Conservation (phyloP, 2,797 vertebrate species). For the Tokudaia tokunoshimensis region DNA sequence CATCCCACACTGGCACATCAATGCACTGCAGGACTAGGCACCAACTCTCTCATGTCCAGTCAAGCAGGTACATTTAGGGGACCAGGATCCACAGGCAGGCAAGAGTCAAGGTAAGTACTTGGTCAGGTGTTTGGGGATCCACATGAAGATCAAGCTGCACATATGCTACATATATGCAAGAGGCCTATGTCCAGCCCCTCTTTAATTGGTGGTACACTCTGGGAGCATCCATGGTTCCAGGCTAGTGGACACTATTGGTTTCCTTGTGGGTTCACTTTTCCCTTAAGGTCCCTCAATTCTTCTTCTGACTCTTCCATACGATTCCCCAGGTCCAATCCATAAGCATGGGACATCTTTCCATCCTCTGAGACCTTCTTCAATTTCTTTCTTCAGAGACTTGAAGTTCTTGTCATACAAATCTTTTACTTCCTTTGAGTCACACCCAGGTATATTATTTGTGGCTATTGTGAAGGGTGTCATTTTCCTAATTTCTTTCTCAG, state of each 20-base stretch:
- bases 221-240: not conserved
- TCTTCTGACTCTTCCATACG: not conserved
- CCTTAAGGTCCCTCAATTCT: not conserved
- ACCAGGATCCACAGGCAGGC: not conserved
- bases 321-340: not conserved
- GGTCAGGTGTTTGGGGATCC: not conserved
- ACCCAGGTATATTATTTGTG: no score
- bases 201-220: not conserved
- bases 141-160: not conserved
- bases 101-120: not conserved
- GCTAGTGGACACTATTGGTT: not conserved
- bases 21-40: no score
- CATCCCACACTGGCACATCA: not conserved
- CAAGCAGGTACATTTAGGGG: not conserved
- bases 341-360: no score
- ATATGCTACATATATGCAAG: not conserved
- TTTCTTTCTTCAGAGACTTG: no score
- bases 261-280: not conserved
- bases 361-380: no score
- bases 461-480: no score
- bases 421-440: no score
- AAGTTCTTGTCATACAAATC: no score
- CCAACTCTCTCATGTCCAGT: not conserved
- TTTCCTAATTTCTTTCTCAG: no score
- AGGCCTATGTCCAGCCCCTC: not conserved